phyloP scores from a whole-genome alignment of 2,888 invertebrate species.

The Habrosyne pyritoides region DNA sequence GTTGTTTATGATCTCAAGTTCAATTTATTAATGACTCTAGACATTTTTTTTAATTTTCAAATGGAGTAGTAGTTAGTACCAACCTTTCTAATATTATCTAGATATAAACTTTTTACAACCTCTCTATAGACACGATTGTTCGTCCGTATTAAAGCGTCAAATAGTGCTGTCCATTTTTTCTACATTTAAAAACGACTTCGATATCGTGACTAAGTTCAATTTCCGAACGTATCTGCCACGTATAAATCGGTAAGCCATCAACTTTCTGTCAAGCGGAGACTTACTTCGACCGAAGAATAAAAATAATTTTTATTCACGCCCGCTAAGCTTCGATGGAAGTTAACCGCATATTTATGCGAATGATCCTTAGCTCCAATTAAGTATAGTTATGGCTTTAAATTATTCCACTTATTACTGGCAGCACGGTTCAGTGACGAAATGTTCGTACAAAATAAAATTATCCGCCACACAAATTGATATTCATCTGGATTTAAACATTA shows the following conservation, averaged over 20 bases:
- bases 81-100: neutral
- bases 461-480: neutral
- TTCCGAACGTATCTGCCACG: constrained; percentile 32
- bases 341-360: constrained; percentile 61
- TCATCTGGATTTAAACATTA: neutral
- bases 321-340: constrained; percentile 51
- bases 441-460: constrained; percentile 3
- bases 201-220: constrained; percentile 39
- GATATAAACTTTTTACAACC: neutral
- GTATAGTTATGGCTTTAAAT: constrained; percentile 63
- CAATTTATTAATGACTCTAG: neutral
- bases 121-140: neutral
- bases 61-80: neutral
- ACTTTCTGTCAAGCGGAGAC: constrained; percentile 46
- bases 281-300: constrained; percentile 28
- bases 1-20: neutral
- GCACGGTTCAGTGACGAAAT: constrained; percentile 62
- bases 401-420: constrained; percentile 62
- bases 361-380: constrained; percentile 73
- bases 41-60: neutral
- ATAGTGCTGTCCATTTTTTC: constrained; percentile 31
- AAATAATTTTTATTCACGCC: constrained; percentile 52
- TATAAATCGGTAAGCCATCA: constrained; percentile 65
- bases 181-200: constrained; percentile 19
- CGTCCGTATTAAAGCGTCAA: constrained; percentile 14